Evolutionary conservation across 2,888 invertebrate species (phyloP).

Genomic region (Vanessa cardui): DNA sequence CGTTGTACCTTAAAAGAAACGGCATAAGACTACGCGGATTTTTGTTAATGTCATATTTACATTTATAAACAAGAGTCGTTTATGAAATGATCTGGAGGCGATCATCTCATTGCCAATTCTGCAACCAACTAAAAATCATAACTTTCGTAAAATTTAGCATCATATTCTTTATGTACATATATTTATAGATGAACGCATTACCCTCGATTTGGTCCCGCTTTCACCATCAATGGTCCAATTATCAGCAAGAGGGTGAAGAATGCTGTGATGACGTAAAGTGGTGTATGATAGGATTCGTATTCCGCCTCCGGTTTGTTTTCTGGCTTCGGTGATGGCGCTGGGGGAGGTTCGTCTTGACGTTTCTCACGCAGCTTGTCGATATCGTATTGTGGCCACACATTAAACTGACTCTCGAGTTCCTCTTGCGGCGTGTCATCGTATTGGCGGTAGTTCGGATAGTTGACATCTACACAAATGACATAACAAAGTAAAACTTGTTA

Average conservation of each 20-base stretch:
- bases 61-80: too few species aligned
- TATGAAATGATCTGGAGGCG: too few species aligned
- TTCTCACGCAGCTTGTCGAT: slow-evolving; percentile 26
- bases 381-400: slow-evolving; percentile 11
- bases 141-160: too few species aligned
- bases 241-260: slow-evolving; percentile 52
- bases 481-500: too few species aligned
- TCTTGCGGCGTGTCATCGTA: not conserved
- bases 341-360: slow-evolving; percentile 6
- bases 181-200: slow-evolving; percentile 39
- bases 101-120: too few species aligned
- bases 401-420: slow-evolving; percentile 9
- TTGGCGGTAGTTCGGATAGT: not conserved
- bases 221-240: slow-evolving; percentile 51
- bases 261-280: slow-evolving; percentile 44
- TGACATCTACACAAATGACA: not conserved
- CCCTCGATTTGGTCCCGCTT: slow-evolving; percentile 52
- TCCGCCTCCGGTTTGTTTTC: slow-evolving; percentile 2
- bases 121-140: too few species aligned
- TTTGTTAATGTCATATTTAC: too few species aligned
- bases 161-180: too few species aligned
- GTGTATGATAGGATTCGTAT: slow-evolving; percentile 29
- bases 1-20: too few species aligned
- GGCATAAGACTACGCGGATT: too few species aligned
- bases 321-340: slow-evolving; percentile 5